Evolutionary conservation across 2,113 vertebrate genomes (phyloP).

Genomic region (Sphyrna mokarran): DNA sequence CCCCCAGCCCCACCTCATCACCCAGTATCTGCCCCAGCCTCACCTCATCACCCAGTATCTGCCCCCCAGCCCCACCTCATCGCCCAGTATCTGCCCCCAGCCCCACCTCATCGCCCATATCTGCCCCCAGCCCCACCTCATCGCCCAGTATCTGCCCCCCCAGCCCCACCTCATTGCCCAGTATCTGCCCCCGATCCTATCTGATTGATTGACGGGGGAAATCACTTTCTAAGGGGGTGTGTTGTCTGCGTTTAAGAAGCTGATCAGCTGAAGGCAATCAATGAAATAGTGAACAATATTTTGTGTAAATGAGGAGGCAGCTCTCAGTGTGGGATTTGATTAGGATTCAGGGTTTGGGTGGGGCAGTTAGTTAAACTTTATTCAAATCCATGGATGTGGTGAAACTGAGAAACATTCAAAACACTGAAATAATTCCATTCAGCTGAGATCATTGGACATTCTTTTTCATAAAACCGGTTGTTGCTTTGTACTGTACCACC

Average conservation of each 20-base stretch:
- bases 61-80: too few relatives aligned
- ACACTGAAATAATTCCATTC: neutral
- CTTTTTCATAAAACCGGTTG: neutral
- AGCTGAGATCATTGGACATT: neutral
- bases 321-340: neutral
- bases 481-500: neutral
- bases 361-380: neutral
- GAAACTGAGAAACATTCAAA: neutral
- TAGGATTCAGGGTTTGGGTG: too few relatives aligned
- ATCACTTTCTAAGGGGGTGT: too few relatives aligned
- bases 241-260: neutral
- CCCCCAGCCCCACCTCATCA: too few relatives aligned
- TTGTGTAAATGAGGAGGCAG: neutral
- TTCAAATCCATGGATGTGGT: neutral
- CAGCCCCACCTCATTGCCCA: too few relatives aligned
- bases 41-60: too few relatives aligned
- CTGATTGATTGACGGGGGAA: neutral
- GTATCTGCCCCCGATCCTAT: constrained; percentile 41
- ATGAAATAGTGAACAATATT: too few relatives aligned
- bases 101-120: too few relatives aligned
- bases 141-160: too few relatives aligned
- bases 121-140: too few relatives aligned
- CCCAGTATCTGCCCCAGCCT: too few relatives aligned
- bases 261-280: neutral
- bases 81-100: too few relatives aligned